Percentiles rank a stretch among this genome's conserved stretches.
Conservation (phyloP, 2,888 invertebrate genomes). For the Hypena proboscidalis region DNA sequence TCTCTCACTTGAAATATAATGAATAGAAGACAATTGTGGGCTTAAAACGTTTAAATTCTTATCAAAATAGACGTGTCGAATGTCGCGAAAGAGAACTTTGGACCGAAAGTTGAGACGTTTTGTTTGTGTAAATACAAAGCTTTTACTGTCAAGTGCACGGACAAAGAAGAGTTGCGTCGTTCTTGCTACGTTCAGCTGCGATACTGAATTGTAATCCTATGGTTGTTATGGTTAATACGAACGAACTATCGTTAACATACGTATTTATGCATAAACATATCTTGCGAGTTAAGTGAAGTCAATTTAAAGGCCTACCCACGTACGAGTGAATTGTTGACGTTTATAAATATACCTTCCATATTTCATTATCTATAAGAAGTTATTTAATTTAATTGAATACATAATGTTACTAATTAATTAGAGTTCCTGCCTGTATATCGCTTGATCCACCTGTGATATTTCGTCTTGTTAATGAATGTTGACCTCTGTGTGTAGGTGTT, state of each 20-base stretch:
- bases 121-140: conserved; percentile 85
- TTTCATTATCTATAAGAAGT: conserved; percentile 53
- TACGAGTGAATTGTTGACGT: conserved; percentile 63
- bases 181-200: conserved; percentile 58
- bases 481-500: conserved; percentile 56
- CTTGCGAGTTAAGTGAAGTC: conserved; percentile 69
- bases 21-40: conserved; percentile 58
- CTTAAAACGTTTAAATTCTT: conserved; percentile 53
- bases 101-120: conserved; percentile 80
- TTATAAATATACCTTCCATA: conserved; percentile 50
- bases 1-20: conserved; percentile 62
- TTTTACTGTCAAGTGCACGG: conserved; percentile 83
- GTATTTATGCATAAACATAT: conserved; percentile 65
- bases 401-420: conserved; percentile 63
- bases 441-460: conserved; percentile 82
- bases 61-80: conserved; percentile 69
- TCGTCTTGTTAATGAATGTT: conserved; percentile 65
- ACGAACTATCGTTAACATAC: conserved; percentile 60
- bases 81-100: conserved; percentile 80
- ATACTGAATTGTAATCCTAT: conserved; percentile 59
- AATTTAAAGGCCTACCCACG: conserved; percentile 71
- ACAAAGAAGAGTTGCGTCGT: conserved; percentile 78
- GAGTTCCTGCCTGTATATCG: conserved; percentile 82
- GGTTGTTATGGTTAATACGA: conserved; percentile 60
- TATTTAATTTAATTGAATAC: conserved; percentile 49